Evolutionary conservation across 2,797 vertebrate species (phyloP).

Genomic region (Eulemur mongoz): DNA sequence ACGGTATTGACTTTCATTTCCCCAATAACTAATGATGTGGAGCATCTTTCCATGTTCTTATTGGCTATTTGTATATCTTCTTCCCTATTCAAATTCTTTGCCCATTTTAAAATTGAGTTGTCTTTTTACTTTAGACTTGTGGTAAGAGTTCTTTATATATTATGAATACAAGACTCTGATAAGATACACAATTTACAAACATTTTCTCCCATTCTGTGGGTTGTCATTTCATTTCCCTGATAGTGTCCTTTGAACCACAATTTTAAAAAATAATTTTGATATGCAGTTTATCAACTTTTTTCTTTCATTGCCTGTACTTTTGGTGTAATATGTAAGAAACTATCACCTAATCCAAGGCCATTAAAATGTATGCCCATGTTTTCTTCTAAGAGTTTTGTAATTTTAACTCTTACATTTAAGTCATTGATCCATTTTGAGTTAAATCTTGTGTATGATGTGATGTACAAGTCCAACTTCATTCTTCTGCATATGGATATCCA

Average conservation of each 20-base stretch:
- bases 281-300: background rate
- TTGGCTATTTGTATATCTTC: background rate
- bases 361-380: background rate
- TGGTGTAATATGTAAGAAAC: background rate
- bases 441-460: background rate
- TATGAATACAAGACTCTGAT: background rate
- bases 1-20: background rate
- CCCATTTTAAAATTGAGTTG: background rate
- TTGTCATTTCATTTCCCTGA: background rate
- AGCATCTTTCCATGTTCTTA: background rate
- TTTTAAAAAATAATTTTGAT: background rate
- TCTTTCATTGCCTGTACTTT: background rate
- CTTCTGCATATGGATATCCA: background rate
- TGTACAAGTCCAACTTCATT: background rate
- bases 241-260: background rate
- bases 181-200: background rate
- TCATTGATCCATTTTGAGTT: background rate
- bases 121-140: background rate
- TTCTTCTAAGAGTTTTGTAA: conserved; percentile 11
- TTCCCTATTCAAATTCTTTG: background rate
- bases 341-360: background rate
- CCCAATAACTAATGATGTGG: background rate
- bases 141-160: background rate
- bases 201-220: background rate
- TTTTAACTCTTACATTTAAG: background rate